Percentiles rank a stretch among this genome's conserved stretches.
Conservation (phyloP, 2,888 invertebrate species). For the Bugula neritina region DNA sequence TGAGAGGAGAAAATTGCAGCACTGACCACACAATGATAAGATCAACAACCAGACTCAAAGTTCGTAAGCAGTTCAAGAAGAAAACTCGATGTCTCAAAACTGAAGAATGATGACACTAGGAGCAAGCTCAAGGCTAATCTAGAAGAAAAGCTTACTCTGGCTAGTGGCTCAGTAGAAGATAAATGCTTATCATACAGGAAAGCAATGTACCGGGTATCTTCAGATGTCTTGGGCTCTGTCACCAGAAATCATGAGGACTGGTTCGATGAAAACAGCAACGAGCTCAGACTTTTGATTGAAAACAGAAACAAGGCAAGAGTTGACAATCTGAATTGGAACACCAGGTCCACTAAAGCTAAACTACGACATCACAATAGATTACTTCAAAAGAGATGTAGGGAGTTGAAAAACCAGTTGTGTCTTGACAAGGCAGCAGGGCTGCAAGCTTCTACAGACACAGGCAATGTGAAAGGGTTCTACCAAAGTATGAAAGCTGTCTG, state of each 20-base stretch:
- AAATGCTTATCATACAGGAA: neutral
- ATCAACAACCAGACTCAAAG: neutral
- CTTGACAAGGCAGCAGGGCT: neutral
- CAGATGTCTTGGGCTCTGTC: neutral
- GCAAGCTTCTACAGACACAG: neutral
- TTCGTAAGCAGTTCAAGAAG: too few species aligned
- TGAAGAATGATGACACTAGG: too few species aligned
- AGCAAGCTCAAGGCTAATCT: too few species aligned
- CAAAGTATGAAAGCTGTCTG: neutral
- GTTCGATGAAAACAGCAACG: too few species aligned
- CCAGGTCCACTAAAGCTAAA: neutral
- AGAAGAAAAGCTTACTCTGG: too few species aligned
- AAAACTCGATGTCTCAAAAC: too few species aligned
- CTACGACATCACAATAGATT: neutral
- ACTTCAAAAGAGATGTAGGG: neutral
- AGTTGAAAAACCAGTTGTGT: neutral
- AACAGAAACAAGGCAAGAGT: neutral
- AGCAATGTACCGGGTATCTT: neutral
- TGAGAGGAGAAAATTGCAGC: neutral
- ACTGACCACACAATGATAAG: neutral
- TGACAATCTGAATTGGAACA: neutral
- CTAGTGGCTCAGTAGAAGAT: neutral
- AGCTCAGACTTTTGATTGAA: neutral
- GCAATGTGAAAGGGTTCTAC: neutral
- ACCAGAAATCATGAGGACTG: neutral